Conservation (phyloP, 2,113 vertebrate genomes). For the Lophura nycthemera region DNA sequence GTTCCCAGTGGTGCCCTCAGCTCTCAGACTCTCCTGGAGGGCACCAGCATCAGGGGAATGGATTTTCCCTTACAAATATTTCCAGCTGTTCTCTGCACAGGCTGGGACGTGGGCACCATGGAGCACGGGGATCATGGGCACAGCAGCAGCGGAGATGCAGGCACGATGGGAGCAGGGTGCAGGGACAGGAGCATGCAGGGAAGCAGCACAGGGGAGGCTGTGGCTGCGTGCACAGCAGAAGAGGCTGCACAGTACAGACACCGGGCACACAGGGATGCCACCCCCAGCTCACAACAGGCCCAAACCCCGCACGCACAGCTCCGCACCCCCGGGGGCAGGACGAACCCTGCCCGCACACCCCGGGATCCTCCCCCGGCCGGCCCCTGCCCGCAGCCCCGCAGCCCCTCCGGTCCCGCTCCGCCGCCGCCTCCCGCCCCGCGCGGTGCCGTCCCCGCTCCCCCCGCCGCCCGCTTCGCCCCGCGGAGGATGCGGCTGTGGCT, state of each 20-base stretch:
- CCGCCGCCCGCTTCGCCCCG: background rate
- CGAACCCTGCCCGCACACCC: background rate
- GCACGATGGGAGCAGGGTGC: background rate
- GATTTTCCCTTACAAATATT: background rate
- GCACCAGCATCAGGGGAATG: background rate
- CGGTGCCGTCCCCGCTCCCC: background rate
- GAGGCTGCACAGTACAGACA: too few relatives aligned
- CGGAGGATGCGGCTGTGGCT: background rate
- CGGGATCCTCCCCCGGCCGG: background rate
- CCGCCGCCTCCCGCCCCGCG: background rate
- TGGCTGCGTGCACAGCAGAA: too few relatives aligned
- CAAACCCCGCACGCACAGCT: background rate
- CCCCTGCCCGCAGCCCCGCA: background rate
- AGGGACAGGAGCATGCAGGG: background rate
- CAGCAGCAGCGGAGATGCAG: too few relatives aligned
- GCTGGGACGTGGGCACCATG: background rate
- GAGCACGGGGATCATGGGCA: background rate
- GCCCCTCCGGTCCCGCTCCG: background rate
- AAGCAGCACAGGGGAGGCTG: too few relatives aligned
- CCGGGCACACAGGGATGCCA: background rate
- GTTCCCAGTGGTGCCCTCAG: background rate
- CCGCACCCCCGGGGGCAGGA: background rate
- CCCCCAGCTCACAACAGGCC: background rate
- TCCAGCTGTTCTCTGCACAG: background rate
- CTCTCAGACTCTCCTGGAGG: background rate